Conservation (phyloP, 2,888 invertebrate genomes). For the Caenorhabditis sp. region DNA sequence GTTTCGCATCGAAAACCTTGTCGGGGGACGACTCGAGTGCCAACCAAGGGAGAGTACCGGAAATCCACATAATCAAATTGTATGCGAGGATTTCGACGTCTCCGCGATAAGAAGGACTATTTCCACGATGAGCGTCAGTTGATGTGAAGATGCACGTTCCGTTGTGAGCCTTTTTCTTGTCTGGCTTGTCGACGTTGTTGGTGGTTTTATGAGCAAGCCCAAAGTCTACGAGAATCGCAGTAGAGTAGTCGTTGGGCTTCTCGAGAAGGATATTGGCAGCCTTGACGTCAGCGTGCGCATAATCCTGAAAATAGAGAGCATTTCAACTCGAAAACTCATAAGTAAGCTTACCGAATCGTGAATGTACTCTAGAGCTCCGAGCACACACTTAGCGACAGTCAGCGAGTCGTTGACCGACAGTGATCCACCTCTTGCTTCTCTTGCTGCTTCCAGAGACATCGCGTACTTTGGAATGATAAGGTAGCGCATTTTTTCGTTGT, state of each 20-base stretch:
- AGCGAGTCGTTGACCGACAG: conserved; percentile 46
- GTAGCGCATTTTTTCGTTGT: conserved; percentile 89
- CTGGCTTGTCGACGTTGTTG: conserved; percentile 75
- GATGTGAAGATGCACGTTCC: conserved; percentile 98
- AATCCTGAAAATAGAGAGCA: conserved; percentile 86
- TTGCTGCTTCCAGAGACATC: conserved; percentile 69
- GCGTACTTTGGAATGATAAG: conserved; percentile 89
- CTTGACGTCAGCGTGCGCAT: conserved; percentile 98
- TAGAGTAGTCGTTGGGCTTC: conserved; percentile 49
- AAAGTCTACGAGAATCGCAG: conserved; percentile 73
- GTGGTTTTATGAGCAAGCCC: conserved; percentile 71
- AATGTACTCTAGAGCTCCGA: conserved; percentile 93
- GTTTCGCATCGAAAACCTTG: conserved; percentile 69
- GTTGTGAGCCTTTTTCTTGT: conserved; percentile 89
- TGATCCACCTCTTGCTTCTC: conserved; percentile 57
- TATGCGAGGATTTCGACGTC: conserved; percentile 96
- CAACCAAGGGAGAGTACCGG: conserved; percentile 86
- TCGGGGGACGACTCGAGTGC: conserved; percentile 63
- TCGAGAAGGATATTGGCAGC: conserved; percentile 90
- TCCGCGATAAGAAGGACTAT: conserved; percentile 85
- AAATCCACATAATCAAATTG: conserved; percentile 95
- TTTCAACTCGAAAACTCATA: not conserved
- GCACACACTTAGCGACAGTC: conserved; percentile 85
- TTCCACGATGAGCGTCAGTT: conserved; percentile 91
- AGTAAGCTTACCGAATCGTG: conserved; percentile 87